These are phyloP conservation scores for Proctacanthus coquilletti DNA, from an alignment of 1,140 invertebrate species.

Conservation along the genomic window DNA sequence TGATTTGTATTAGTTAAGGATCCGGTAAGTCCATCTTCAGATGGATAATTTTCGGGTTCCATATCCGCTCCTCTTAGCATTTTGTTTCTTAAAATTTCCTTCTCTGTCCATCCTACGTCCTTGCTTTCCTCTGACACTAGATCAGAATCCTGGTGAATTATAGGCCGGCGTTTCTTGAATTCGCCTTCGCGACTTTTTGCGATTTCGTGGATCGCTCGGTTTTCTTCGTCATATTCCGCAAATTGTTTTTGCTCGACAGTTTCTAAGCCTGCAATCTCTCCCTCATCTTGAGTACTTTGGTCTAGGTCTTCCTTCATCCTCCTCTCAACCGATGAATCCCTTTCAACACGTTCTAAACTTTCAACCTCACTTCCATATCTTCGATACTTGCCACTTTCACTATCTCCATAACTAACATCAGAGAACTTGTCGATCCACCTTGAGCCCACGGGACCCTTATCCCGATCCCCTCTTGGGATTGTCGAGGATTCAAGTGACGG, in stretches of 20 bases:
- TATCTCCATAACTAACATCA: slow-evolving; percentile 29
- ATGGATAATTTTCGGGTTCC: slow-evolving; percentile 23
- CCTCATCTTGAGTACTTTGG: slow-evolving; percentile 17
- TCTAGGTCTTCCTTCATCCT: slow-evolving; percentile 26
- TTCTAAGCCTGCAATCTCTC: slow-evolving; percentile 17
- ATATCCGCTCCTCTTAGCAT: slow-evolving; percentile 22
- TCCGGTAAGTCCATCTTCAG: slow-evolving; percentile 4
- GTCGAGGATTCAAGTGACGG: slow-evolving; percentile 30
- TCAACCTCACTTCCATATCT: slow-evolving; percentile 26
- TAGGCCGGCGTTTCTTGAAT: slow-evolving; percentile 22
- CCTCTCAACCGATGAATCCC: slow-evolving; percentile 31
- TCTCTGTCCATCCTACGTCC: slow-evolving; percentile 23
- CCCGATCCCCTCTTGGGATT: slow-evolving; percentile 32
- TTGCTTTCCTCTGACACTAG: slow-evolving; percentile 27
- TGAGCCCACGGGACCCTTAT: slow-evolving; percentile 27
- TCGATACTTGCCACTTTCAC: slow-evolving; percentile 24
- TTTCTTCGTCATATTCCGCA: slow-evolving; percentile 28
- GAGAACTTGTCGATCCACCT: slow-evolving; percentile 36
- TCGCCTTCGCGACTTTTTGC: slow-evolving; percentile 21
- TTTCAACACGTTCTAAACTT: slow-evolving; percentile 26
- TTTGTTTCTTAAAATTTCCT: slow-evolving; percentile 24
- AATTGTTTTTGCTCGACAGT: slow-evolving; percentile 23
- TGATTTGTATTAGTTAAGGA: slow-evolving; percentile 10
- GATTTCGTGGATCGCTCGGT: slow-evolving; percentile 28
- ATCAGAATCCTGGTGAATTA: slow-evolving; percentile 27